These are phyloP conservation scores for Physocephala rufipes DNA, from an alignment of 2,888 invertebrate genomes.

Conservation along the genomic window DNA sequence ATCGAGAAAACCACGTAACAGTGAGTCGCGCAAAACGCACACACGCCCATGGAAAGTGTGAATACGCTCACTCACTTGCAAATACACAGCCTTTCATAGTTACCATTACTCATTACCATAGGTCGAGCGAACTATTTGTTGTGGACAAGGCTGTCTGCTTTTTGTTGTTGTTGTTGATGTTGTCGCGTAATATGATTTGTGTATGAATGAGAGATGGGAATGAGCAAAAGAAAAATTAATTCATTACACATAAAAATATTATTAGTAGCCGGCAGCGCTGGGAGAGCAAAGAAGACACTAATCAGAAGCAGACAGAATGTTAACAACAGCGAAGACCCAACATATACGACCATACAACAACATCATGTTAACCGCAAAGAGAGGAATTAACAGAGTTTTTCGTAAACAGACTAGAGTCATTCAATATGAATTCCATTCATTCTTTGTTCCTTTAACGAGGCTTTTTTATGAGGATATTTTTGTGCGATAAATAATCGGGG, in stretches of 20 bases:
- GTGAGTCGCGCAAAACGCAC: constrained; percentile 20
- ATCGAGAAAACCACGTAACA: constrained; percentile 43
- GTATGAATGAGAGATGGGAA: constrained; percentile 36
- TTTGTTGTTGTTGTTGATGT: too few species aligned
- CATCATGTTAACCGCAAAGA: constrained; percentile 9
- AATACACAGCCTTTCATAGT: too few species aligned
- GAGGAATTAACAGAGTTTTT: constrained; percentile 29
- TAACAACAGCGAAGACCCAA: constrained; percentile 16
- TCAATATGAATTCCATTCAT: background rate
- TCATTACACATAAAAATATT: constrained; percentile 18
- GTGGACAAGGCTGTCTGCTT: background rate
- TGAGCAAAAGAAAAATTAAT: constrained; percentile 26
- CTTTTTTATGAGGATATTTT: too few species aligned
- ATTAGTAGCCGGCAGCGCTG: constrained; percentile 15
- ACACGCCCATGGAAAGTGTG: constrained; percentile 13
- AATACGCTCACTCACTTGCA: constrained; percentile 30
- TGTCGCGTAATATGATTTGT: constrained; percentile 31
- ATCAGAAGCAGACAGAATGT: constrained; percentile 9
- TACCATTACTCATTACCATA: too few species aligned
- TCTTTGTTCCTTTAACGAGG: background rate
- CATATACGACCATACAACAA: constrained; percentile 40
- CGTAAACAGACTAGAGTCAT: constrained; percentile 24
- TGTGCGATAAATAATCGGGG: too few species aligned
- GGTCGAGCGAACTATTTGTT: background rate
- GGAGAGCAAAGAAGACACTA: background rate